A percentile compares a stretch with the other conserved stretches of the same genome.
Conservation (phyloP, 2,797 vertebrate species). For the Cossypha polioptera region DNA sequence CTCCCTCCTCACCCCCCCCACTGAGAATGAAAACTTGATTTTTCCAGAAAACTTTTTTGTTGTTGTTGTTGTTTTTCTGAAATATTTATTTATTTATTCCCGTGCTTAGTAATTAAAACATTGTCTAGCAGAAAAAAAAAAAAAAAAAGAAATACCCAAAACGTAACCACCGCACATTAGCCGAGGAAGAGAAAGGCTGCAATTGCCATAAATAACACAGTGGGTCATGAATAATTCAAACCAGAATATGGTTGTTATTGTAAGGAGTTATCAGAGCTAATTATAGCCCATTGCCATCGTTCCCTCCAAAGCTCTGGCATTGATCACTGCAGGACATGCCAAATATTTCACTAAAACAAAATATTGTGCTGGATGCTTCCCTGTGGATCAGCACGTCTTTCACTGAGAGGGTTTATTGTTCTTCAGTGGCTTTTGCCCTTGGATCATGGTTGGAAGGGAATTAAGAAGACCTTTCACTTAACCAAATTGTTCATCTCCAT, state of each 20-base stretch:
- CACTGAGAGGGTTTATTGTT: not conserved
- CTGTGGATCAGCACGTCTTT: not conserved
- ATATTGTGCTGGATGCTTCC: not conserved
- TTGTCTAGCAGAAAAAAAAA: not conserved
- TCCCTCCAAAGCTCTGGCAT: conserved; percentile 28
- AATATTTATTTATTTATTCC: not conserved
- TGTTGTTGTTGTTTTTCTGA: not conserved
- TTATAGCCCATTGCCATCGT: conserved; percentile 3
- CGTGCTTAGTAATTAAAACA: not conserved
- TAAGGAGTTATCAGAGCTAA: conserved; percentile 44
- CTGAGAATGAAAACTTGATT: not conserved
- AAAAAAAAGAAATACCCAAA: not conserved
- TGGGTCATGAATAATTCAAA: conserved; percentile 48
- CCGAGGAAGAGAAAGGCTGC: not conserved
- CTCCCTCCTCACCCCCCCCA: not conserved
- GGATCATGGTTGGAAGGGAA: not conserved
- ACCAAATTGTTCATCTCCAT: not conserved
- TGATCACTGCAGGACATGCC: conserved; percentile 42
- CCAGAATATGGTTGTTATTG: conserved; percentile 28
- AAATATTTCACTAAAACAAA: conserved; percentile 49
- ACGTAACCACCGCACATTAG: not conserved
- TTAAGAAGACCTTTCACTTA: not conserved
- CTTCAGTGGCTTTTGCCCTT: not conserved
- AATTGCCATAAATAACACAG: conserved; percentile 9
- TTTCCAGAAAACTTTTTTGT: not conserved